These are phyloP conservation scores for Chlorodrepanis virens DNA, from an alignment of 2,113 vertebrate genomes.

Conservation along the genomic window DNA sequence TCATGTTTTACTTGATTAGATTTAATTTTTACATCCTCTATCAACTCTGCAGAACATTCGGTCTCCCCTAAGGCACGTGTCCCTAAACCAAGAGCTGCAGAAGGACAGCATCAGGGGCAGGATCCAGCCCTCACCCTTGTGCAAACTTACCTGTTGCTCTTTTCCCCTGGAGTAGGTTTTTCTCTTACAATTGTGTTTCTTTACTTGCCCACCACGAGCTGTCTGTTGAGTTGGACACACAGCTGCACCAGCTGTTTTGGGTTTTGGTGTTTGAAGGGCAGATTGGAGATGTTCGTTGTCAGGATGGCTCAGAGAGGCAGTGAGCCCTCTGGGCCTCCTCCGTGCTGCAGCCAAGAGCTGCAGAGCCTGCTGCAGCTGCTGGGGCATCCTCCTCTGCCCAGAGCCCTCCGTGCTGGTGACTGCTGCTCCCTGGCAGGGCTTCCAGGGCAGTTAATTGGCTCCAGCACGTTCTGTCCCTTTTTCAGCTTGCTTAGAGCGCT, in stretches of 20 bases:
- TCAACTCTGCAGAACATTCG: neutral
- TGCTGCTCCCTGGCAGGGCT: neutral
- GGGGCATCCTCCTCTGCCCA: neutral
- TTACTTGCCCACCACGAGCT: neutral
- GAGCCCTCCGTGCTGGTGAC: neutral
- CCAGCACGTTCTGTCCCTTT: neutral
- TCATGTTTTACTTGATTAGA: neutral
- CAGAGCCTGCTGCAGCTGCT: neutral
- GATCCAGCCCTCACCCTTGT: neutral
- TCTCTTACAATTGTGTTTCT: accelerated
- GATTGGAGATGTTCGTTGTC: accelerated
- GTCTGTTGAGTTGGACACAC: too few species aligned
- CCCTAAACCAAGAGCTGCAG: neutral
- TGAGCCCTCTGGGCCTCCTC: neutral
- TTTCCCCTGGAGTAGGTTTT: neutral
- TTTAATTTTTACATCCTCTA: neutral
- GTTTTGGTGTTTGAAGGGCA: neutral
- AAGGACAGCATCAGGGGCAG: neutral
- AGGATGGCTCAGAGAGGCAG: neutral
- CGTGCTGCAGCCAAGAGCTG: neutral
- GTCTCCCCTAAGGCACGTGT: neutral
- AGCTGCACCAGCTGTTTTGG: accelerated
- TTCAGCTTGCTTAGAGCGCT: accelerated
- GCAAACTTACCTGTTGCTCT: neutral
- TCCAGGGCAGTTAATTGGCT: neutral